A percentile compares a stretch with the other conserved stretches of the same genome.
These are phyloP conservation scores for Lucilia sericata DNA, from an alignment of 1,140 invertebrate species.

Conservation along the genomic window DNA sequence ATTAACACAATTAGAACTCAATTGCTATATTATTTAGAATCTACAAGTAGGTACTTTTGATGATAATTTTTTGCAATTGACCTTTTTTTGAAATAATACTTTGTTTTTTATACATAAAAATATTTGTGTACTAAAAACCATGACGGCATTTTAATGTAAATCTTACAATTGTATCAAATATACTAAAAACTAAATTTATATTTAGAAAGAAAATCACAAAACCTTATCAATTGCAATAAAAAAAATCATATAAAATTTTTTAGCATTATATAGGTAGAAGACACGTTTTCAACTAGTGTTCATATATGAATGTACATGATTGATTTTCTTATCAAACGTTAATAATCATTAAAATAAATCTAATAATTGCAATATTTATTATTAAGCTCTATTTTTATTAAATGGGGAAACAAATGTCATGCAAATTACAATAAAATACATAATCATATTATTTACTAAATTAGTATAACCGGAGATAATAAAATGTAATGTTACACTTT, in stretches of 20 bases:
- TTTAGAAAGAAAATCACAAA: background rate
- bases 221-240: conserved; percentile 1
- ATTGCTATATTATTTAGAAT: background rate
- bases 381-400: background rate
- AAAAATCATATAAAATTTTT: background rate
- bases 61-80: background rate
- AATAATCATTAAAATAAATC: conserved; percentile 9
- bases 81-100: background rate
- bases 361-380: background rate
- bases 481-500: too few relatives aligned
- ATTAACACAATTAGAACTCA: conserved; percentile 1
- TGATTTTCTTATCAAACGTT: conserved; percentile 5
- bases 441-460: background rate
- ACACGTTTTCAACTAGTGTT: background rate
- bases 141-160: background rate
- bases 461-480: too few relatives aligned
- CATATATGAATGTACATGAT: background rate
- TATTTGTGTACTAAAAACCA: too few relatives aligned
- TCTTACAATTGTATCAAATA: too few relatives aligned
- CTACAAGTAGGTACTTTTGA: too few relatives aligned
- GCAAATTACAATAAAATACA: background rate
- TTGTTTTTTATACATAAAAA: background rate
- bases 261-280: background rate
- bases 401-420: background rate
- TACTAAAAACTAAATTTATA: too few relatives aligned